These are phyloP conservation scores for Siderastrea radians DNA, from an alignment of 92 coral and sea anemone species.

Conservation along the genomic window DNA sequence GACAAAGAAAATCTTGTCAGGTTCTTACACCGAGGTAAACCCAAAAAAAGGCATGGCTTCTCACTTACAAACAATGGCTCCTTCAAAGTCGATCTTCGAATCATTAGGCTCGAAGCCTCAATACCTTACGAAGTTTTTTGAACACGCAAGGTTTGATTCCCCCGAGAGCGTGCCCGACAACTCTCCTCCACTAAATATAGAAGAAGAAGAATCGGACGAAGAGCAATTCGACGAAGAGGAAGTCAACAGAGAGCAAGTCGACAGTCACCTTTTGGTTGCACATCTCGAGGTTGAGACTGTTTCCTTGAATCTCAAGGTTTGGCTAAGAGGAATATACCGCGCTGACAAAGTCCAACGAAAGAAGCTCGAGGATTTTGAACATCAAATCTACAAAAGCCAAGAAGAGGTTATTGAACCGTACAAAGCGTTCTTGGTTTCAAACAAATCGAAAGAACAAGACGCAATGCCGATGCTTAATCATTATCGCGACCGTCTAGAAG, in stretches of 20 bases:
- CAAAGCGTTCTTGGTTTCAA: neutral
- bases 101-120: neutral
- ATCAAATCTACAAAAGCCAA: neutral
- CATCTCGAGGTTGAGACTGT: neutral
- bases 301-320: neutral
- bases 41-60: neutral
- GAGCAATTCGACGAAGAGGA: neutral
- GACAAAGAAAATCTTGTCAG: too few species aligned
- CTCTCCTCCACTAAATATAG: neutral
- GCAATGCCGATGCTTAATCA: neutral
- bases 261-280: neutral
- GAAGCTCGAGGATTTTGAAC: neutral
- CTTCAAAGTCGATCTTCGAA: neutral
- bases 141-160: neutral
- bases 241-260: neutral
- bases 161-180: neutral
- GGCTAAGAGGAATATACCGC: neutral
- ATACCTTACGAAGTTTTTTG: neutral
- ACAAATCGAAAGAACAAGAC: neutral
- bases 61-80: neutral
- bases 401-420: neutral
- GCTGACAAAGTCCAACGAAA: neutral
- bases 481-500: neutral
- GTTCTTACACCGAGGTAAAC: too few species aligned
- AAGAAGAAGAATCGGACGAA: neutral